Evolutionary conservation across 2,113 vertebrate genomes (phyloP).

Genomic region (Equus quagga): DNA sequence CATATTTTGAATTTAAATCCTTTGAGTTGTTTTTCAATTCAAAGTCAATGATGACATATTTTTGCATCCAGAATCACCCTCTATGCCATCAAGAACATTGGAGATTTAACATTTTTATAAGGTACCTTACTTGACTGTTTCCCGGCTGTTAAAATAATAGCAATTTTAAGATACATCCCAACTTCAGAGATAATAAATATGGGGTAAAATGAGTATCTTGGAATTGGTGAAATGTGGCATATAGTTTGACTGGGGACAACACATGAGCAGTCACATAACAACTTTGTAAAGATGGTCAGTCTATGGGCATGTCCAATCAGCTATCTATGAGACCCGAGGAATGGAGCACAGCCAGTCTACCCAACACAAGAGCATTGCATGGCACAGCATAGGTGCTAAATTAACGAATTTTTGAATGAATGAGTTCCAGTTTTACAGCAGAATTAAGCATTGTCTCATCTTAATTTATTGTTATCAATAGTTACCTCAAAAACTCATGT

Average conservation of each 20-base stretch:
- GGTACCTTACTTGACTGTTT: not conserved
- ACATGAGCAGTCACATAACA: not conserved
- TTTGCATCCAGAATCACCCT: not conserved
- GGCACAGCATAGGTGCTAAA: not conserved
- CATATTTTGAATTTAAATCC: not conserved
- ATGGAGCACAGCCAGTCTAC: not conserved
- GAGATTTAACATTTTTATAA: conserved; percentile 1
- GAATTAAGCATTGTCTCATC: not conserved
- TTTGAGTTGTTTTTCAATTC: not conserved
- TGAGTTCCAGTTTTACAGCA: not conserved
- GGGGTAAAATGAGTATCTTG: not conserved
- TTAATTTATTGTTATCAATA: not conserved
- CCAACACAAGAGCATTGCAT: not conserved
- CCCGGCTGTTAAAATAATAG: not conserved
- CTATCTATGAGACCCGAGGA: not conserved
- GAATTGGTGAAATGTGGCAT: not conserved
- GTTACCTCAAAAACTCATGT: not conserved
- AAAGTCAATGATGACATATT: not conserved
- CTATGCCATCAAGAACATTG: not conserved
- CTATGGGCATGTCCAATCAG: not conserved
- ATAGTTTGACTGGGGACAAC: not conserved
- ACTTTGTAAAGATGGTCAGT: not conserved
- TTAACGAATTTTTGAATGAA: not conserved
- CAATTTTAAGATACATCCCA: not conserved
- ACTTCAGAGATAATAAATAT: not conserved